Base-by-base conservation (phyloP, 92 coral and sea anemone species). In the Diadumene lineata region DNA sequence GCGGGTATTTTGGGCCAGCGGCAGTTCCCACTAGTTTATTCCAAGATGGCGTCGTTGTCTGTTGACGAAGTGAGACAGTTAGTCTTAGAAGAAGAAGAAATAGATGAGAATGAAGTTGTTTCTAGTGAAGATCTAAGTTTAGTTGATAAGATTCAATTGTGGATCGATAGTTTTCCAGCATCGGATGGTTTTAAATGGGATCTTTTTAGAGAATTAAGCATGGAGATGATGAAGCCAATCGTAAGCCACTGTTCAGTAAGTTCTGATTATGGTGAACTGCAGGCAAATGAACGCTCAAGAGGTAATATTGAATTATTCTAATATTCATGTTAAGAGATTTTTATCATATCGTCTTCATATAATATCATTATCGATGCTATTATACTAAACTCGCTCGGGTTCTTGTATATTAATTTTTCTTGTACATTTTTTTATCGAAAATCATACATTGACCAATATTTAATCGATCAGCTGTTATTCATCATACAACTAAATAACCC, bases 201-300 rank as follows among this genome's bases (percentile, higher is more conserved):
- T 34, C 69, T 74, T 33, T 74, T 74, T 34, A 66, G n/a, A 56
- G 79, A 74, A 23, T 8, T 74, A n/a, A 69, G 53, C 11, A 53
- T 31, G 60, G 79, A 74, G 55, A 25, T 74, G 58, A 51, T 74
- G 69, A 43, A 51, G 56, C 79, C 79, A 19, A 48, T 74, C 33
- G 38, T 74, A 18, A 44, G 11, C 18, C 69, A 74, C 33, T 74
- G 69, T 63, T 74, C 69, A 51, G 69, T 64, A 10, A 74, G 69
- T 67, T 62, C 60, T 60, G 43, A 21, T 33, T 15, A 64, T 25
- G 70, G 61, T 13, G 76, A 71, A 58, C 19, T 71, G 31, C 63
- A 50, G 6, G 17, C 76, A 23, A 17, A 9, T 58, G 65, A 71
- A 51, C 65, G 76, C 28, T 43, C 76, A 62, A 71, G 29, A 71